Evolutionary conservation across 2,797 vertebrate genomes (phyloP).

Genomic region (Sebastes kiyomatsui): DNA sequence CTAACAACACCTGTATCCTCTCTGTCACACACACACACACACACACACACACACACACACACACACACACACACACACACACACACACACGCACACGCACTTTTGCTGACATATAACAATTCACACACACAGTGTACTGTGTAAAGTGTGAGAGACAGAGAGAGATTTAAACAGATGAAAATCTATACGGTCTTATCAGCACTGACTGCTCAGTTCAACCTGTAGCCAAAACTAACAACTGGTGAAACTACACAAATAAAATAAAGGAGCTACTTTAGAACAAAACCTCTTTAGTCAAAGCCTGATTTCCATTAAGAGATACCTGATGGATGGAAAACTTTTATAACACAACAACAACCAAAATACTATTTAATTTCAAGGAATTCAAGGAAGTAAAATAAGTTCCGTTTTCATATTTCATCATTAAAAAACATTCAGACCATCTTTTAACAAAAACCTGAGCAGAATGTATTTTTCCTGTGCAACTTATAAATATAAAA

Average conservation of each 20-base stretch:
- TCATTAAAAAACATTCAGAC: neutral
- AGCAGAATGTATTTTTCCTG: neutral
- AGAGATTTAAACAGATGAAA: conserved; percentile 43
- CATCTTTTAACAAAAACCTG: neutral
- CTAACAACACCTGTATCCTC: conserved; percentile 97
- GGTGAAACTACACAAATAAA: neutral
- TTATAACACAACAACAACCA: neutral
- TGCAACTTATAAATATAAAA: neutral
- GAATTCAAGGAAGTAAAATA: neutral
- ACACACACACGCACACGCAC: conserved; percentile 37
- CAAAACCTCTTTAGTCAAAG: neutral
- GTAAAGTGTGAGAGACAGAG: conserved; percentile 17
- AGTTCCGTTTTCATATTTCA: neutral
- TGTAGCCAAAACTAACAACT: conserved; percentile 23
- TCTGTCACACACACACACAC: conserved; percentile 85
- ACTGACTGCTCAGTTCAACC: conserved; percentile 13
- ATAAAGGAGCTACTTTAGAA: neutral
- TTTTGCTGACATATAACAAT: conserved; percentile 74
- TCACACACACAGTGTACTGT: conserved; percentile 57
- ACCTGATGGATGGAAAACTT: neutral
- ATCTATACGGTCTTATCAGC: conserved; percentile 36
- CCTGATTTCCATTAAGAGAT: neutral
- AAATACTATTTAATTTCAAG: neutral
- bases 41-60: conserved; percentile 24
- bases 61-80: conserved; percentile 39